Base-by-base conservation (phyloP, 2,888 invertebrate species). In the Torymus aiolomorphi region DNA sequence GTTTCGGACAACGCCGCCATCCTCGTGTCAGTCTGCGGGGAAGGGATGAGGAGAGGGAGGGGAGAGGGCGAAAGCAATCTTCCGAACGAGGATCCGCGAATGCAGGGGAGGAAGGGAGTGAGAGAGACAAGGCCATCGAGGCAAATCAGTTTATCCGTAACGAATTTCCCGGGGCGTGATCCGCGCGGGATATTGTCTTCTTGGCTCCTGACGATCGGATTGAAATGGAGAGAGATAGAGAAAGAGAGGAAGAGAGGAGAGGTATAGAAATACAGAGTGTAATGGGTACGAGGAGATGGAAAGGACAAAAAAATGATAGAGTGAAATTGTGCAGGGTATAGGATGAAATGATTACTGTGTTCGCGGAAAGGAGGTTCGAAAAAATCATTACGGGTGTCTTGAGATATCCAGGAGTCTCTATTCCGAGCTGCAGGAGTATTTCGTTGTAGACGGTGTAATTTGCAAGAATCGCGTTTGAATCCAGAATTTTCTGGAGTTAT, bases 131-230 rank as follows among this genome's bases (percentile, higher is more conserved):
- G 56, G 52, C 69, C 76, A 76, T 77, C 76, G 69, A 73, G 80
- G 76, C 62, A 80, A 80, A 80, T 76, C 69, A 80, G 72, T 80
- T 80, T 80, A 77, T 72, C 69, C 51, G 73, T 80, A 80, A 76
- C 73, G 76, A 77, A 76, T 80, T 80, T 77, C 69, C 54, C 59
- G 20, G 42, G 56, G 70, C 59, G 73, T 76, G 76, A 80, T 76
- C 76, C 59, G 73, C 67, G 24, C 14, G 4, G 49, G 70, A 61
- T 54, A 80, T 71, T 76, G 75, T 80, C 76, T 42, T 42, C 42
- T 75, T 75, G 31, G 71, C 61, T 71, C 74, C 66, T 80, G 75
- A 65, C 70, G 59, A 72, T 66, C 71, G 66, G 24, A 77, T 77
- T 65, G 70, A 69, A 49, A 49, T 66, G 14, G 59, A 71, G 56